Evolutionary conservation across 2,113 vertebrate species (phyloP), one percentile per base, ranked within the genome.

Genomic region (Dissostichus mawsoni): DNA sequence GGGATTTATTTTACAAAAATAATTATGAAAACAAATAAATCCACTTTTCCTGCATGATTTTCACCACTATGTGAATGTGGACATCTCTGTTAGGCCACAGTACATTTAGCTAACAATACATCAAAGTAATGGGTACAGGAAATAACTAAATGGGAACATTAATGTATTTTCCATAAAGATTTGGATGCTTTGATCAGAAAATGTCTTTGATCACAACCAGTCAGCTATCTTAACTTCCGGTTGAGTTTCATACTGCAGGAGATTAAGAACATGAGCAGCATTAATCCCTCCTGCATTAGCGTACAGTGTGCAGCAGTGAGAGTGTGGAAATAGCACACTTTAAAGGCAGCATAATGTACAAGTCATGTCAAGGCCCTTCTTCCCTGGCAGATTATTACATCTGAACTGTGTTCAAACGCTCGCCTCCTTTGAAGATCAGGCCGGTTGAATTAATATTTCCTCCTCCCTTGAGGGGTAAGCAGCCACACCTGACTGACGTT

Each of bases 331-430:
- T 33, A 62, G 18, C 29, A 62, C 20, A 66, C 14, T 36, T 68
- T 11, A 69, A 23, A 69, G 36, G 57, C 51, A 61, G 47, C 69
- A 71, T 57, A 53, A 76, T 23, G 33, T 20, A 41, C 7, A 66
- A 61, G 25, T 47, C 48, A 69, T 69, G 56, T 65, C 59, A 70
- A 55, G 65, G 61, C 25, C 52, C 44, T 36, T 56, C 66, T 53
- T 80, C 59, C 61, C 29, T 47, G 20, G 8, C 3, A 55, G 58
- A 77, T 82, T 77, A 82, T 62, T 48, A 56, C 47, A 74, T 78
- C 33, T 76, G 56, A 78, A 36, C 41, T 55, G 66, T 1, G 11
- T 66, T 77, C 76, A 81, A 79, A 83, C 16, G 1, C 50, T 77
- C 0, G 3, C 1, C 14, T 70, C 36, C 73, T 80, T 71, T 88